Evolutionary conservation across 2,113 vertebrate genomes (phyloP).

Genomic region (Aegotheles bennettii): DNA sequence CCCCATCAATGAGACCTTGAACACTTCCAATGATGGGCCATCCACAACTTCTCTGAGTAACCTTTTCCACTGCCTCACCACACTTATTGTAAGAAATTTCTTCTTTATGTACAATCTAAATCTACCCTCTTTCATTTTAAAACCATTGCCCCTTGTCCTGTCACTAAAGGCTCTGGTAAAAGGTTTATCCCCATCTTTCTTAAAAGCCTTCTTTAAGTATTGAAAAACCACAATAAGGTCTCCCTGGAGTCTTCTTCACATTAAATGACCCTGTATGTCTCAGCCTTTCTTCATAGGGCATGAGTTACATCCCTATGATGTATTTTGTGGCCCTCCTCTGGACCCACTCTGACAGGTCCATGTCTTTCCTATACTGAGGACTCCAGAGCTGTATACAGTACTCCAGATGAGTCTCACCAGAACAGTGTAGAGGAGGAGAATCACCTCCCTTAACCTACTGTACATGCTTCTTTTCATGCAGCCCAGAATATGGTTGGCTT

Average conservation of each 20-base stretch:
- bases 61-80: too few species aligned
- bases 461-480: rapidly evolving
- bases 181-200: too few species aligned
- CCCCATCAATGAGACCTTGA: neutral
- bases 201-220: neutral
- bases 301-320: neutral
- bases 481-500: neutral
- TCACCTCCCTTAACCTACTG: neutral
- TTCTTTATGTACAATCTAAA: too few species aligned
- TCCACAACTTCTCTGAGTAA: too few species aligned
- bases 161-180: too few species aligned
- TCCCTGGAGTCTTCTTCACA: neutral
- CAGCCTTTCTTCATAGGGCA: neutral
- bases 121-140: too few species aligned
- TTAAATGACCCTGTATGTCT: too few species aligned
- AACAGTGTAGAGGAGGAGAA: neutral
- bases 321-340: neutral
- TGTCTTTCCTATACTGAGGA: too few species aligned
- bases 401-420: neutral
- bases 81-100: too few species aligned
- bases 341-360: neutral
- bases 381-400: too few species aligned
- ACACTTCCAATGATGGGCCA: too few species aligned
- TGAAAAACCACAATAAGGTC: neutral
- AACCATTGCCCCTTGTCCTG: too few species aligned